Conservation (phyloP, 2,888 invertebrate genomes). For the Nymphalis polychloros region DNA sequence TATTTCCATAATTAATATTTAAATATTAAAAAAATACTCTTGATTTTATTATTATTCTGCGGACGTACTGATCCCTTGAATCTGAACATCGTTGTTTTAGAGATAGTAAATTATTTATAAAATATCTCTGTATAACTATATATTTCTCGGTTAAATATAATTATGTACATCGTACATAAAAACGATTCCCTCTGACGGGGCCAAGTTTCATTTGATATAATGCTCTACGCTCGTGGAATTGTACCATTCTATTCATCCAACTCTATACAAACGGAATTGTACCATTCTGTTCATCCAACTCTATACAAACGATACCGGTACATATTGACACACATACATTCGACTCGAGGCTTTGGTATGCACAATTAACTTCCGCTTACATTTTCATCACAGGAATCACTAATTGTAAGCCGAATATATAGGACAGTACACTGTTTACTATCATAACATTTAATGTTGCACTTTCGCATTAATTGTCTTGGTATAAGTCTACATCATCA, state of each 20-base stretch:
- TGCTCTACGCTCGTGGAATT: constrained; percentile 21
- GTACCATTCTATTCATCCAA: constrained; percentile 3
- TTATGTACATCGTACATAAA: constrained; percentile 9
- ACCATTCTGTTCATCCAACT: constrained; percentile 1
- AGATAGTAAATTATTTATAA: constrained; percentile 9
- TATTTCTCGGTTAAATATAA: constrained; percentile 8
- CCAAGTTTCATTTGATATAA: constrained; percentile 33
- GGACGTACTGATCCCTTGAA: constrained; percentile 2
- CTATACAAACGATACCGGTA: constrained; percentile 22
- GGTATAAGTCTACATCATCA: too few species aligned
- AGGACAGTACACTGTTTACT: not conserved
- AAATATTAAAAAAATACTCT: constrained; percentile 4
- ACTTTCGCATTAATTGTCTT: not conserved
- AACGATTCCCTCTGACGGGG: constrained; percentile 12
- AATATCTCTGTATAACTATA: not conserved
- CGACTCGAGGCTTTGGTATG: constrained; percentile 15
- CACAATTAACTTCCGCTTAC: not conserved
- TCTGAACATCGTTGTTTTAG: constrained; percentile 11
- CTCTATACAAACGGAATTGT: constrained; percentile 14
- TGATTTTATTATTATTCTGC: not conserved
- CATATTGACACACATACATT: constrained; percentile 19
- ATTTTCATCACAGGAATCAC: not conserved
- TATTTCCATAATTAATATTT: not conserved
- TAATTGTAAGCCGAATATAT: constrained; percentile 4
- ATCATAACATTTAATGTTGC: not conserved